Evolutionary conservation across 1,140 invertebrate species (phyloP).

Genomic region (Neomicropteryx cornuta): DNA sequence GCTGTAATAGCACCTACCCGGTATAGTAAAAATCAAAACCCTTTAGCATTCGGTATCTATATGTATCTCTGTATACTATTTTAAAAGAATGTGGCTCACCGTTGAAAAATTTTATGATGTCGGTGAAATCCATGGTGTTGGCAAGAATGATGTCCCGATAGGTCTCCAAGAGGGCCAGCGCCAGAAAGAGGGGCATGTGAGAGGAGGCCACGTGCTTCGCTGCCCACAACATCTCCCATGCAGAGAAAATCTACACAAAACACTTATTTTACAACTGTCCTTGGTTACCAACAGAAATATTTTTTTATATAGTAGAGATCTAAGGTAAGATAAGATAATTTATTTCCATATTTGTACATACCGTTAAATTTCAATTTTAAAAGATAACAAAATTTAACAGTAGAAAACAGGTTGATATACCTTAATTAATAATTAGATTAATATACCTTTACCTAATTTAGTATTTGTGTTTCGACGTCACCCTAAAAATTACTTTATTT

Average conservation of each 20-base stretch:
- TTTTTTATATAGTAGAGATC: too few relatives aligned
- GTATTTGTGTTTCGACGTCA: too few relatives aligned
- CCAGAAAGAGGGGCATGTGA: conserved; percentile 89
- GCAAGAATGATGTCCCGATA: conserved; percentile 90
- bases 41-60: neutral
- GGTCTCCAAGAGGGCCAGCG: conserved; percentile 80
- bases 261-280: too few relatives aligned
- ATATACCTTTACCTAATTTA: too few relatives aligned
- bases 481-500: too few relatives aligned
- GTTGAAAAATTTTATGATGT: conserved; percentile 97
- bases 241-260: conserved; percentile 57
- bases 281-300: too few relatives aligned
- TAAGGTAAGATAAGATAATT: too few relatives aligned
- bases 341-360: too few relatives aligned
- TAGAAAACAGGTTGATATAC: too few relatives aligned
- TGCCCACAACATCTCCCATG: conserved; percentile 96
- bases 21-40: conserved; percentile 1
- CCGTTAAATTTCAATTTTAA: too few relatives aligned
- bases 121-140: conserved; percentile 95
- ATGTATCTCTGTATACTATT: neutral
- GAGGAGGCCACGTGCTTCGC: conserved; percentile 73
- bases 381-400: too few relatives aligned
- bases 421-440: too few relatives aligned
- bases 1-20: conserved; percentile 1
- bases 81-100: conserved; percentile 49